Evolutionary conservation across 2,797 vertebrate genomes (phyloP).

Genomic region (Xiphophorus birchmanni): DNA sequence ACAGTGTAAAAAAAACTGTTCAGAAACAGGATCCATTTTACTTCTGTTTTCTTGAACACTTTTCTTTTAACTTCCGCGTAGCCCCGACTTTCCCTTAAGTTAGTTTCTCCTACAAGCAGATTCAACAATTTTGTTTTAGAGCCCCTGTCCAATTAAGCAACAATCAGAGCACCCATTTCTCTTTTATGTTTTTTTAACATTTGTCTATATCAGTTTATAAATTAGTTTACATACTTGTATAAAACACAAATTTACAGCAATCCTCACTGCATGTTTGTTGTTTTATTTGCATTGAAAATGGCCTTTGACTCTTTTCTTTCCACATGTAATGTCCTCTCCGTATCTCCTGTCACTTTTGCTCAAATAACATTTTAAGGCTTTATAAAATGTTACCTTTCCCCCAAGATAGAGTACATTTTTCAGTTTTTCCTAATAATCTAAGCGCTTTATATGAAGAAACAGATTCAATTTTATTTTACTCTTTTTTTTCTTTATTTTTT

Average conservation of each 20-base stretch:
- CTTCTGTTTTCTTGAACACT: neutral
- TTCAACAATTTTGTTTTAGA: neutral
- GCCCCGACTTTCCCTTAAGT: neutral
- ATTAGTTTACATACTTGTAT: neutral
- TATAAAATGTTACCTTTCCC: neutral
- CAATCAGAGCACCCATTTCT: neutral
- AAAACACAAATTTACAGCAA: neutral
- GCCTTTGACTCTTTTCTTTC: neutral
- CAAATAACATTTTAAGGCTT: neutral
- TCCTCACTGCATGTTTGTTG: neutral
- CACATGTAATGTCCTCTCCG: neutral
- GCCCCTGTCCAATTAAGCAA: neutral
- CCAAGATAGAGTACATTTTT: neutral
- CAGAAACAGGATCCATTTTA: neutral
- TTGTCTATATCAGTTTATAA: neutral
- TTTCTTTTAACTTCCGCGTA: neutral
- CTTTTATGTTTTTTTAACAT: neutral
- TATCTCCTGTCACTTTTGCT: neutral
- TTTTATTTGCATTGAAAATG: neutral
- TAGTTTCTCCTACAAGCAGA: neutral
- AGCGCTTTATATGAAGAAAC: slow-evolving; percentile 8
- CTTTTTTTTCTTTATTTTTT: slow-evolving; percentile 76
- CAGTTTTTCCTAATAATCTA: neutral
- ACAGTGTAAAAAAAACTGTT: neutral
- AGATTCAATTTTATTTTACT: slow-evolving; percentile 18